Base-by-base conservation (phyloP, 2,888 invertebrate species). In the Apocheima hispidaria region DNA sequence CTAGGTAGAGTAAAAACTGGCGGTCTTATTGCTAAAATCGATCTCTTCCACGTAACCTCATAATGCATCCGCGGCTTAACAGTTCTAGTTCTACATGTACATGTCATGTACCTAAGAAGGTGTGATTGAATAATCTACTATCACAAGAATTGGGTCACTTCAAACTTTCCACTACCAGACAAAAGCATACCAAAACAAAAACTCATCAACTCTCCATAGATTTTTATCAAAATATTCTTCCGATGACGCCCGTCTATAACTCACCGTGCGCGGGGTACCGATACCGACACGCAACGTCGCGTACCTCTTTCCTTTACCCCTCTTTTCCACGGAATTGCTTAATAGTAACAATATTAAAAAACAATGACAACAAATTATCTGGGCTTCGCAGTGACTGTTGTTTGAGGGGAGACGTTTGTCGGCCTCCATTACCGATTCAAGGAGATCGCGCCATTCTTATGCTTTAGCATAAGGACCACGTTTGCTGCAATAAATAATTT, bases 181-280 rank as follows among this genome's bases (percentile, higher is more conserved):
- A 12, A 48, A 20, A 1, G 38, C 36, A 60, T 51, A 52, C 55
- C 51, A 52, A 57, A 66, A 58, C 50, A 53, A 65, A 50, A 66
- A 51, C 54, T 57, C 54, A 57, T 53, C 54, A 36, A 51, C 20
- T 52, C 41, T 48, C 41, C 33, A 14, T 53, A 56, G 49, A 60
- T 60, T 51, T 60, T 59, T 63, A 61, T 50, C 49, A 53, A 63
- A 60, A 54, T 62, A 58, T 60, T 43, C 51, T 62, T 23, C 7
- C 14, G 40, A 3, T 3, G 36, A 40, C 16, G 21, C 18, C 18
- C 35, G 28, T 23, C 23, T 23, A 60, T 68, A 58, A 68, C 26
- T 55, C 60, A 55, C 38, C 18, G 7, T 46, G 18, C 61, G 58
- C 58, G 36, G 55, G 49, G 49, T 12, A 48, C 33, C 50, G 60